Conservation (phyloP, 2,113 vertebrate genomes). For the Catharus minimus region DNA sequence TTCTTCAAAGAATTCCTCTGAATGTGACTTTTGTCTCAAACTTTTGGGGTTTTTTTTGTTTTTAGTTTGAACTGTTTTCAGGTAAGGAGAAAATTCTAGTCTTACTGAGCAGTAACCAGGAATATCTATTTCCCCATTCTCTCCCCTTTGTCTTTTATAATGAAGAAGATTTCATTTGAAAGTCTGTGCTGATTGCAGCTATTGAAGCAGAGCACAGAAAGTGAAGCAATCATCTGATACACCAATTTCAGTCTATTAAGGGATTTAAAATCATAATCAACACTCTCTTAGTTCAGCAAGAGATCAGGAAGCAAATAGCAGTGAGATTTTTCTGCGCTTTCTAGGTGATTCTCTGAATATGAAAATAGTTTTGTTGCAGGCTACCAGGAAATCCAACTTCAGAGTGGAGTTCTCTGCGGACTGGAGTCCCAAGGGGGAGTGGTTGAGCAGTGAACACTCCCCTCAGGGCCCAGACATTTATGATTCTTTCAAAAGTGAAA, state of each 20-base stretch:
- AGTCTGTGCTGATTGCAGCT: conserved; percentile 25
- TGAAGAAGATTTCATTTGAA: conserved; percentile 16
- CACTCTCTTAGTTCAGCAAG: not conserved
- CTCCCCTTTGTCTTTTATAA: conserved; percentile 15
- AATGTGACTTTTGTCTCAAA: not conserved
- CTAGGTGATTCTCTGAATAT: not conserved
- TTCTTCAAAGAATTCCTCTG: not conserved
- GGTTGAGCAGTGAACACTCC: not conserved
- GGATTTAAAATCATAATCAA: conserved; percentile 28
- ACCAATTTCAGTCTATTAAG: not conserved
- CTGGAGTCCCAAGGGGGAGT: accelerated
- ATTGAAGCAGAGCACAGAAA: not conserved
- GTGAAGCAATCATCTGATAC: not conserved
- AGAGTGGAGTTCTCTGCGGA: not conserved
- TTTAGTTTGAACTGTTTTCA: not conserved
- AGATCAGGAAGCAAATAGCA: not conserved
- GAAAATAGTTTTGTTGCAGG: not conserved
- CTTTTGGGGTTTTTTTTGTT: not conserved
- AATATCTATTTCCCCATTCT: not conserved
- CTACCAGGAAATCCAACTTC: not conserved
- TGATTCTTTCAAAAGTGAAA: not conserved
- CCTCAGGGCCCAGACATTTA: not conserved
- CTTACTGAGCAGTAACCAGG: not conserved
- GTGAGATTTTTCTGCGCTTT: not conserved
- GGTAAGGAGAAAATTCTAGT: not conserved